Percentiles rank a stretch among this genome's conserved stretches.
Evolutionary conservation across 2,888 invertebrate genomes (phyloP).

Genomic region (Matsumyia berberina): DNA sequence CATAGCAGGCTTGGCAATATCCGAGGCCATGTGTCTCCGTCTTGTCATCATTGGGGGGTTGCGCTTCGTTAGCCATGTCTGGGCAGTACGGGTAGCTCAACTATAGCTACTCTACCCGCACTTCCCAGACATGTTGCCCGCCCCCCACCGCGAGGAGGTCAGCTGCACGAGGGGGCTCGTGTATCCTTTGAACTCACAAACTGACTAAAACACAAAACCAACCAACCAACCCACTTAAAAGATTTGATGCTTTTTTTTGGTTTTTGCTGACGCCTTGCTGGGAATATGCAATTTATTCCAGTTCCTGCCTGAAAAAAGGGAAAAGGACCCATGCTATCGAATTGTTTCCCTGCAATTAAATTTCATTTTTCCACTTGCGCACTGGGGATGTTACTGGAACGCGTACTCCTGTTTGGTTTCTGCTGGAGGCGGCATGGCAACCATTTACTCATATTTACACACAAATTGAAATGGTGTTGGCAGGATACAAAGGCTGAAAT

Average conservation of each 20-base stretch:
- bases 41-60: too few species aligned
- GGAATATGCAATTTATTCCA: neutral
- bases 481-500: slow-evolving; percentile 55
- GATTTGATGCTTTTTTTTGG: neutral
- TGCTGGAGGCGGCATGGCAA: slow-evolving; percentile 55
- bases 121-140: too few species aligned
- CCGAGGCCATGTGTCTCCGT: too few species aligned
- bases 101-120: too few species aligned
- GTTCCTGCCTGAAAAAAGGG: neutral
- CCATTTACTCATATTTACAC: slow-evolving; percentile 66
- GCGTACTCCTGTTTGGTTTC: slow-evolving; percentile 17
- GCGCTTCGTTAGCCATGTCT: too few species aligned
- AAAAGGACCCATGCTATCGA: neutral
- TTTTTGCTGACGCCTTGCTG: neutral
- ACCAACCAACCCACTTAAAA: neutral
- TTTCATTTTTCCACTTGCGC: slow-evolving; percentile 51
- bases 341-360: slow-evolving; percentile 51
- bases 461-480: slow-evolving; percentile 67
- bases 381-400: neutral
- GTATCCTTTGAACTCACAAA: neutral
- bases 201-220: neutral
- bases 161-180: too few species aligned
- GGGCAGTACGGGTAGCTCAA: too few species aligned
- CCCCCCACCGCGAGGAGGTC: too few species aligned
- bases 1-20: too few species aligned